phyloP scores from a whole-genome alignment of 53 echinoderm and acorn worm species.

The Antedon mediterranea region DNA sequence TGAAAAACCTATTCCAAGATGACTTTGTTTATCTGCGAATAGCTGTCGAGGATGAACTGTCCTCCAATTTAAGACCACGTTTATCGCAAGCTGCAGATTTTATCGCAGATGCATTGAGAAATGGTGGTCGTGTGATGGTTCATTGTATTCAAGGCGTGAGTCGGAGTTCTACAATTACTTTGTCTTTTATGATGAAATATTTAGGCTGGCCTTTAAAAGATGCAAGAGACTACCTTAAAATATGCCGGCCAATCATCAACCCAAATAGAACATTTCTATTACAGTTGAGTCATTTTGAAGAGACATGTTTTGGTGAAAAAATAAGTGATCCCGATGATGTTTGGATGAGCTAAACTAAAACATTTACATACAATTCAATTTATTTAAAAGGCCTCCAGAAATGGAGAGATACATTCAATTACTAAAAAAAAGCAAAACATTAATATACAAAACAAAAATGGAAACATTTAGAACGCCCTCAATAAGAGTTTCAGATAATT shows the following conservation, averaged over 20 bases:
- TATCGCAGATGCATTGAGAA: slow-evolving; percentile 46
- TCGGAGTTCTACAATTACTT: slow-evolving; percentile 71
- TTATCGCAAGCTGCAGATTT: slow-evolving; percentile 51
- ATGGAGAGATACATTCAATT: too few species aligned
- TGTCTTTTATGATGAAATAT: slow-evolving; percentile 87
- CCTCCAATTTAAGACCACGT: slow-evolving; percentile 25
- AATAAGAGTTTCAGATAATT: too few species aligned
- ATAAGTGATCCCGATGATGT: slow-evolving; percentile 35
- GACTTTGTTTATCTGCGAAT: slow-evolving; percentile 56
- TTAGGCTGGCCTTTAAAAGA: slow-evolving; percentile 55
- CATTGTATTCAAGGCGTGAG: slow-evolving; percentile 85
- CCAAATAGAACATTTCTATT: slow-evolving; percentile 67
- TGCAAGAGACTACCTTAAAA: slow-evolving; percentile 43
- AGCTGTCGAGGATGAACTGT: slow-evolving; percentile 50
- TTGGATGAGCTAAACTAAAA: too few species aligned
- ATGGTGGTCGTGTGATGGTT: slow-evolving; percentile 52
- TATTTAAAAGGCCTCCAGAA: too few species aligned
- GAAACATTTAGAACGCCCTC: too few species aligned
- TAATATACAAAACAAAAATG: too few species aligned
- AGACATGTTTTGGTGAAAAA: slow-evolving; percentile 36
- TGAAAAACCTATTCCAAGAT: slow-evolving; percentile 39
- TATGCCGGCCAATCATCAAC: slow-evolving; percentile 42
- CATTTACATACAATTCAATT: too few species aligned
- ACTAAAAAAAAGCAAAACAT: too few species aligned
- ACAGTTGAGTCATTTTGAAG: slow-evolving; percentile 61